Conservation (phyloP, 2,888 invertebrate species). For the Synanthedon andrenaeformis region DNA sequence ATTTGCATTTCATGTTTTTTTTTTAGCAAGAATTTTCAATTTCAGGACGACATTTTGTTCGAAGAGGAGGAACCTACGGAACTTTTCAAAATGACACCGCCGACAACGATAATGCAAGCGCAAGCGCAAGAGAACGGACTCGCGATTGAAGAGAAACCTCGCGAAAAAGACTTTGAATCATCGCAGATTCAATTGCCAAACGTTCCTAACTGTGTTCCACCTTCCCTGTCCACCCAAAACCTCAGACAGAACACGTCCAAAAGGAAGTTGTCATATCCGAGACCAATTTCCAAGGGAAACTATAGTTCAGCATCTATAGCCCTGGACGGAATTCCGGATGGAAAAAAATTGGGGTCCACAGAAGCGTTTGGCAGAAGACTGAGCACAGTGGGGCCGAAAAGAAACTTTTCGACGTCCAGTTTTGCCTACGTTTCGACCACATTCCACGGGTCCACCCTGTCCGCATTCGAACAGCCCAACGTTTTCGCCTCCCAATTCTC, state of each 20-base stretch:
- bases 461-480: slow-evolving; percentile 79
- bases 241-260: slow-evolving; percentile 43
- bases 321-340: slow-evolving; percentile 73
- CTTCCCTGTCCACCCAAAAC: slow-evolving; percentile 12
- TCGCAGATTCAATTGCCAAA: slow-evolving; percentile 20
- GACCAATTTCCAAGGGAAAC: slow-evolving; percentile 38
- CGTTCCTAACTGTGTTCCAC: slow-evolving; percentile 25
- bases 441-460: slow-evolving; percentile 86
- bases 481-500: slow-evolving; percentile 85
- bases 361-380: slow-evolving; percentile 42
- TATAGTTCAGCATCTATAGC: slow-evolving; percentile 73
- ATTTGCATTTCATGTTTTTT: no score
- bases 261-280: slow-evolving; percentile 42
- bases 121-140: slow-evolving; percentile 22
- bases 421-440: slow-evolving; percentile 87
- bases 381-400: slow-evolving; percentile 59
- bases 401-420: slow-evolving; percentile 82
- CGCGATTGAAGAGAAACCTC: neutral
- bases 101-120: slow-evolving; percentile 4
- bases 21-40: slow-evolving; percentile 7
- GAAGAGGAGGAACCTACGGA: slow-evolving; percentile 54
- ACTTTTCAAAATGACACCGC: slow-evolving; percentile 20
- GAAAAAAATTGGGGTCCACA: slow-evolving; percentile 50
- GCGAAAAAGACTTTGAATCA: neutral
- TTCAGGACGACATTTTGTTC: slow-evolving; percentile 55